Evolutionary conservation across 2,113 vertebrate genomes (phyloP).

Genomic region (Pleuronectes platessa): DNA sequence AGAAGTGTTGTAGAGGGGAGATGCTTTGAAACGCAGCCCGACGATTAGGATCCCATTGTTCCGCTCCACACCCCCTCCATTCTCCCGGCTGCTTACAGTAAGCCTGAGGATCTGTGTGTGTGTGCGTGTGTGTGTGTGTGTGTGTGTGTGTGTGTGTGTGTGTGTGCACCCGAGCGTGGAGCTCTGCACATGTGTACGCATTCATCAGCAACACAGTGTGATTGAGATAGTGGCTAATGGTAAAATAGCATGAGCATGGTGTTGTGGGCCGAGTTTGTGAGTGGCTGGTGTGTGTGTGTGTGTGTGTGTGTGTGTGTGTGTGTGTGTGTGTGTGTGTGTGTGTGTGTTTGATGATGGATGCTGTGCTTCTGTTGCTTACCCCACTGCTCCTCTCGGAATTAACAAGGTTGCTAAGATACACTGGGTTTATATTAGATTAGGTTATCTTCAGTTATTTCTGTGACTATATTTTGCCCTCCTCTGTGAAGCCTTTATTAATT

Average conservation of each 20-base stretch:
- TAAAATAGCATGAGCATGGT: conserved; percentile 62
- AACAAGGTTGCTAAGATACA: conserved; percentile 88
- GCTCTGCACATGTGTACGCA: conserved; percentile 52
- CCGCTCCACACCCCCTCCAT: conserved; percentile 74
- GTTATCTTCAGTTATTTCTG: conserved; percentile 84
- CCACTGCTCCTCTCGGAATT: conserved; percentile 78
- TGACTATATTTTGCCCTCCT: conserved; percentile 84
- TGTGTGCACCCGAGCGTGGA: neutral
- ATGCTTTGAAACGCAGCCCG: conserved; percentile 80
- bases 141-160: conserved; percentile 36
- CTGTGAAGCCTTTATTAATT: conserved; percentile 82
- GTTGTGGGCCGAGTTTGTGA: conserved; percentile 53
- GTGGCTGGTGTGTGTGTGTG: conserved; percentile 35
- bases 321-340: conserved; percentile 64
- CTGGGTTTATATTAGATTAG: conserved; percentile 85
- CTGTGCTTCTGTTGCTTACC: conserved; percentile 46
- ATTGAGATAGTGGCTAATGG: conserved; percentile 68
- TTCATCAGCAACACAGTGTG: conserved; percentile 57
- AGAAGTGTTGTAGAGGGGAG: conserved; percentile 78
- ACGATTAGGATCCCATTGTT: conserved; percentile 83
- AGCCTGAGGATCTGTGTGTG: conserved; percentile 68
- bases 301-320: conserved; percentile 1
- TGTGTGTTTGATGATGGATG: conserved; percentile 80
- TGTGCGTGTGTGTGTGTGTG: conserved; percentile 14
- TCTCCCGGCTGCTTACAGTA: conserved; percentile 80